These are phyloP conservation scores for Crocodylus rhombifer DNA, from an alignment of 2,797 vertebrate species.

Conservation along the genomic window DNA sequence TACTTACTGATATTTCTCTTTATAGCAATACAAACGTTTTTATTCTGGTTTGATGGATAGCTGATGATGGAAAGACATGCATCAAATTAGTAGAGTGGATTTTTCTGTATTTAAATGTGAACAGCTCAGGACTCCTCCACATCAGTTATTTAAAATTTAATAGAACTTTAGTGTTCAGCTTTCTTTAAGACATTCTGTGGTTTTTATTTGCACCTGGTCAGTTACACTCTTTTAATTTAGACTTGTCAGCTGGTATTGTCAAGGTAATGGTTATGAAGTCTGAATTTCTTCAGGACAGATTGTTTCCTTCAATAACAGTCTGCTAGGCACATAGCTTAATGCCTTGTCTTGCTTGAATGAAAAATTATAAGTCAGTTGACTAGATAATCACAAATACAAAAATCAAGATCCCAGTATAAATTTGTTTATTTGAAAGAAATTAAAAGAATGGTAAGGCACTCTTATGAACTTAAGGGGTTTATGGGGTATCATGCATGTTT, in stretches of 20 bases:
- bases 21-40: not conserved
- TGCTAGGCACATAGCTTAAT: not conserved
- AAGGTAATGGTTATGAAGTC: not conserved
- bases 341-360: not conserved
- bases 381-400: not conserved
- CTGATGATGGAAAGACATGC: not conserved
- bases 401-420: not conserved
- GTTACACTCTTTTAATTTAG: not conserved
- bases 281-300: not conserved
- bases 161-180: not conserved
- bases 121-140: not conserved
- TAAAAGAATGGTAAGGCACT: too few species aligned
- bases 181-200: not conserved
- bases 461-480: too few species aligned
- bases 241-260: not conserved
- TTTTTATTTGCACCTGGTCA: not conserved
- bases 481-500: not conserved
- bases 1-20: not conserved
- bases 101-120: not conserved
- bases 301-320: not conserved
- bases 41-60: not conserved
- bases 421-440: too few species aligned
- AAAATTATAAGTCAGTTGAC: not conserved
- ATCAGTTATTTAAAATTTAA: rapidly evolving
- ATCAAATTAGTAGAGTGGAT: not conserved